These are phyloP conservation scores for Galbula dea DNA, from an alignment of 2,113 vertebrate species.

Conservation along the genomic window DNA sequence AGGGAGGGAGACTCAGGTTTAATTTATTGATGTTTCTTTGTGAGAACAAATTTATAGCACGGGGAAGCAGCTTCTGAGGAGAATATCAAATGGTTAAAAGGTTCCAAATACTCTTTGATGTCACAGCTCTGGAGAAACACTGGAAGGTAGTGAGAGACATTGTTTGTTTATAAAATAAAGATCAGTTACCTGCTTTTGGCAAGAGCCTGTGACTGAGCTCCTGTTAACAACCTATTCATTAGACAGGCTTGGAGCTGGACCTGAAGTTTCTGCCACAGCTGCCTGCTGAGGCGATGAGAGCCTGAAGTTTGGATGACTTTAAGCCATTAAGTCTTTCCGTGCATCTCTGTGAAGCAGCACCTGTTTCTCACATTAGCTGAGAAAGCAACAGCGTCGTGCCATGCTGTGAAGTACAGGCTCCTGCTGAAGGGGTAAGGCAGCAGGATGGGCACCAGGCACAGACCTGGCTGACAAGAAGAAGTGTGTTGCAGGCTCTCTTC, in stretches of 20 bases:
- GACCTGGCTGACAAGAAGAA: not conserved
- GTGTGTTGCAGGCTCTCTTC: not conserved
- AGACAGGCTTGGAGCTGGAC: constrained; percentile 4
- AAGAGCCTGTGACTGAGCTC: constrained; percentile 4
- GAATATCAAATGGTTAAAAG: constrained; percentile 41
- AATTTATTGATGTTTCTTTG: constrained; percentile 71
- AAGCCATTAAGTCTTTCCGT: not conserved
- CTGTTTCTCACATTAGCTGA: not conserved
- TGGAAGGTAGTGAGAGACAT: not conserved
- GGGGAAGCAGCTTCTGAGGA: constrained; percentile 38
- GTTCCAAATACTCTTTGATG: constrained; percentile 51
- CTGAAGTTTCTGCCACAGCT: not conserved
- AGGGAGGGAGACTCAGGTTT: constrained; percentile 38
- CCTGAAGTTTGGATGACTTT: not conserved
- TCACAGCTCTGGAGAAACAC: constrained; percentile 24
- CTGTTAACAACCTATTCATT: constrained; percentile 57
- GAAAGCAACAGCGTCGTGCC: not conserved
- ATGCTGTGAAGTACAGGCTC: not conserved
- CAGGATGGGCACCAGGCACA: not conserved
- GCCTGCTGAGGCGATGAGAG: not conserved
- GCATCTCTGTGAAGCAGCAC: not conserved
- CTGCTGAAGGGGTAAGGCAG: not conserved
- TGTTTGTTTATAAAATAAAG: constrained; percentile 70
- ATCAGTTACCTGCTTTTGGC: constrained; percentile 67
- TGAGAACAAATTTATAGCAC: constrained; percentile 65